Conservation (phyloP, 2,797 vertebrate species). For the Acanthiza pusilla region DNA sequence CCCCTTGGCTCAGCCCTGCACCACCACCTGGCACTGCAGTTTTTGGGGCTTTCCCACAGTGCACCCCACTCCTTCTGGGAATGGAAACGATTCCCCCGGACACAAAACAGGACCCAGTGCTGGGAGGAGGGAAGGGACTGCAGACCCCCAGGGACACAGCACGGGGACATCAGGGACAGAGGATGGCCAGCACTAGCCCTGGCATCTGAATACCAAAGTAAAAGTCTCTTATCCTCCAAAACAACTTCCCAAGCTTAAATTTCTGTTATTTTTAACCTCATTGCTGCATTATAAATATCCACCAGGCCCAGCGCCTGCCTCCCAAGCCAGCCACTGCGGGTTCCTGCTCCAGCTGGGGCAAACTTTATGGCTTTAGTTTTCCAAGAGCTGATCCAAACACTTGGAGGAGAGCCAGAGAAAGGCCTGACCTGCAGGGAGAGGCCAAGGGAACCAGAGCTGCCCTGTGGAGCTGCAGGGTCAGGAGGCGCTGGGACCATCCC, state of each 20-base stretch:
- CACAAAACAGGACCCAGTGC: not conserved
- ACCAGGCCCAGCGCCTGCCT: not conserved
- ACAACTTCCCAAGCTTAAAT: conserved; percentile 9
- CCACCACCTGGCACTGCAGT: not conserved
- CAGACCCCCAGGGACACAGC: not conserved
- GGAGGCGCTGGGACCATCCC: not conserved
- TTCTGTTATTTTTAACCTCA: conserved; percentile 35
- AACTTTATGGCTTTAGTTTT: conserved; percentile 28
- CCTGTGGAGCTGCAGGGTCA: not conserved
- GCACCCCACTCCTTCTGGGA: not conserved
- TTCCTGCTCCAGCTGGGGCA: conserved; percentile 1
- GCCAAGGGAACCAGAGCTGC: not conserved
- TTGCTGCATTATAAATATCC: conserved; percentile 36
- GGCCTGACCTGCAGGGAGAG: not conserved
- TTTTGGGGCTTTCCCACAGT: not conserved
- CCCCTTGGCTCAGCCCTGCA: fast-evolving
- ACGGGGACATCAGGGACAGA: not conserved
- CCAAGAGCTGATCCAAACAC: not conserved
- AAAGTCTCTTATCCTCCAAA: not conserved
- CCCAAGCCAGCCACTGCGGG: not conserved
- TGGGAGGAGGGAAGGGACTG: not conserved
- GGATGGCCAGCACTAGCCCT: not conserved
- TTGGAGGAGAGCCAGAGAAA: conserved; percentile 46
- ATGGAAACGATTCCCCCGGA: fast-evolving
- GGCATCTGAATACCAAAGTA: not conserved